Evolutionary conservation across 2,888 invertebrate genomes (phyloP).

Genomic region (Chironomus tentans): DNA sequence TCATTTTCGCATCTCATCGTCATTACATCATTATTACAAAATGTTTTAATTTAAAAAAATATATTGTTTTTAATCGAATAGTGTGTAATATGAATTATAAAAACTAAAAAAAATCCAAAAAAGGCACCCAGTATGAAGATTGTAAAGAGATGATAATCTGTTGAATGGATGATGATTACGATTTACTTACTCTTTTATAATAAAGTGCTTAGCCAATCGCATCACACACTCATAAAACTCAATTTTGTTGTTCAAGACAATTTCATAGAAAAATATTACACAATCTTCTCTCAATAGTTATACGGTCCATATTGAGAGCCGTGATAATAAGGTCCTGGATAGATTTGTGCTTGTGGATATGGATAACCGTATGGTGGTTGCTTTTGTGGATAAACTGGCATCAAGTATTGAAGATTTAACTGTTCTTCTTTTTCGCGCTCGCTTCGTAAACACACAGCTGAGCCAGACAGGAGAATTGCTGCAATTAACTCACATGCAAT

Average conservation of each 20-base stretch:
- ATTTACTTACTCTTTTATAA: neutral
- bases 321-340: constrained; percentile 82
- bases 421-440: constrained; percentile 91
- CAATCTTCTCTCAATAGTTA: constrained; percentile 57
- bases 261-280: neutral
- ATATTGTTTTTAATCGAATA: constrained; percentile 4
- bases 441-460: constrained; percentile 87
- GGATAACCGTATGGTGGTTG: constrained; percentile 87
- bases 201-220: neutral
- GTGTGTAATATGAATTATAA: neutral
- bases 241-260: neutral
- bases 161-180: neutral
- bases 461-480: constrained; percentile 86
- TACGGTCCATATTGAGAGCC: constrained; percentile 82
- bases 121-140: constrained; percentile 25
- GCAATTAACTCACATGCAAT: constrained; percentile 85
- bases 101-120: neutral
- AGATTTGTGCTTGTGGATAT: constrained; percentile 71
- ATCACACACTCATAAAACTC: neutral
- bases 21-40: too few relatives aligned
- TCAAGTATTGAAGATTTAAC: constrained; percentile 94
- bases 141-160: constrained; percentile 3
- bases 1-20: too few relatives aligned
- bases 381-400: constrained; percentile 96
- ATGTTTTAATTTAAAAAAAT: neutral